Base-by-base conservation (phyloP, 2,888 invertebrate species). In the Drosophila meridiana region DNA sequence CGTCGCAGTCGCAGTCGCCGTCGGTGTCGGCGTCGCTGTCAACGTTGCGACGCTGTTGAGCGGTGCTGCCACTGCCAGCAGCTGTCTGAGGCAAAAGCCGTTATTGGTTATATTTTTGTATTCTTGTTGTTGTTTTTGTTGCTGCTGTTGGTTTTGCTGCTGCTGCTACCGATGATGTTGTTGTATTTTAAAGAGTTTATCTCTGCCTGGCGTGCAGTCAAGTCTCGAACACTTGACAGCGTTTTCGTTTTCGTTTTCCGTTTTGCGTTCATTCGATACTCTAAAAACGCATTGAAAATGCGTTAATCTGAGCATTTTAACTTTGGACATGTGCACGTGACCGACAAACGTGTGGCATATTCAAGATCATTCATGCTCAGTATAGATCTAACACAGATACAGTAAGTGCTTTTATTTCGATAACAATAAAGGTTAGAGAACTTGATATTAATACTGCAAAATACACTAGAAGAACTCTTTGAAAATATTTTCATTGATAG, bases 101-200 rank as follows among this genome's bases (percentile, higher is more conserved):
- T 53, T 80, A 77, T 87, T 63, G 70, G 67, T 68, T 76, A 30
- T 57, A 68, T 55, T 61, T 61, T 42, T 36, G n/a, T 32, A 30
- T n/a, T 28, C 30, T 52, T 53, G 6, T 34, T 53, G 26, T n/a
- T 50, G 9, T 14, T 50, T 32, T 14, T 53, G 26, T 13, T 36
- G 53, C 13, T 38, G 61, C n/a, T 32, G 8, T 9, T 32, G 2
- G 5, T n/a, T 14, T 30, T n/a, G 4, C 6, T 28, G 28, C 3
- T 13, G 3, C 3, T 28, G 47, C 13, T 28, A n/a, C n/a, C n/a
- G n/a, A n/a, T 32, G n/a, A 6, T 45, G 45, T 28, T 45, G 13
- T 45, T 50, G 28, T 53, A 73, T 73, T 76, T 73, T 66, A 38
- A 48, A 58, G 48, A 69, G 47, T 69, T 63, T 73, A 75, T 75